Percentiles rank a stretch among this genome's conserved stretches.
phyloP scores from a whole-genome alignment of 2,797 vertebrate species.

The Labeo calbasu region DNA sequence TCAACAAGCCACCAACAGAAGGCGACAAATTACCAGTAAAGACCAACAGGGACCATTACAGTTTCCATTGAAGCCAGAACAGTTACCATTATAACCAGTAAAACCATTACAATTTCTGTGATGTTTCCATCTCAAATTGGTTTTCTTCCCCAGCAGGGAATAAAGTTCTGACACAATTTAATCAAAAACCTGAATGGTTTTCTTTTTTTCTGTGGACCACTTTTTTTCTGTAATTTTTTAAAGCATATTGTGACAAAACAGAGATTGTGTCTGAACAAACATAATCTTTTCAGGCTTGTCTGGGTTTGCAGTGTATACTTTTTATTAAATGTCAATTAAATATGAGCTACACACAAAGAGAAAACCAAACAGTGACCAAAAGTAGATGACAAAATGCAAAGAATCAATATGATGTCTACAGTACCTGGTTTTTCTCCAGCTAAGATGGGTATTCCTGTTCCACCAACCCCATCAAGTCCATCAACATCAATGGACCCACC shows the following conservation, averaged over 20 bases:
- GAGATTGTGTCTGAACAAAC: neutral
- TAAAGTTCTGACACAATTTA: neutral
- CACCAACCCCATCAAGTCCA: slow-evolving; percentile 62
- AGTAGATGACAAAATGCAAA: neutral
- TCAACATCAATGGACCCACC: slow-evolving; percentile 66
- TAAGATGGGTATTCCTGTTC: slow-evolving; percentile 77
- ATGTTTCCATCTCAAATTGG: no score
- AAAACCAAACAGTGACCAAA: neutral
- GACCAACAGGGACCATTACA: no score
- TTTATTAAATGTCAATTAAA: neutral
- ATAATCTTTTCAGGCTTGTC: neutral
- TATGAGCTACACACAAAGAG: neutral
- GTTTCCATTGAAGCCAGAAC: no score
- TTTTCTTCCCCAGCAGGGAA: neutral
- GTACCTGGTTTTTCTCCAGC: slow-evolving; percentile 74
- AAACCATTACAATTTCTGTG: no score
- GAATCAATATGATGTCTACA: neutral
- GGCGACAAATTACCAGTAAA: no score
- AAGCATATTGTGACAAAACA: neutral
- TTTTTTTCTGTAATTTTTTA: no score
- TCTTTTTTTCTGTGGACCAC: no score
- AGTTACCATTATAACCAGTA: no score
- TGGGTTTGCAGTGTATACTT: no score
- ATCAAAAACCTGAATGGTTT: neutral
- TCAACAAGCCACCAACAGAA: no score